Evolutionary conservation across 1,140 invertebrate species (phyloP).

Genomic region (Adoxophyes honmai): DNA sequence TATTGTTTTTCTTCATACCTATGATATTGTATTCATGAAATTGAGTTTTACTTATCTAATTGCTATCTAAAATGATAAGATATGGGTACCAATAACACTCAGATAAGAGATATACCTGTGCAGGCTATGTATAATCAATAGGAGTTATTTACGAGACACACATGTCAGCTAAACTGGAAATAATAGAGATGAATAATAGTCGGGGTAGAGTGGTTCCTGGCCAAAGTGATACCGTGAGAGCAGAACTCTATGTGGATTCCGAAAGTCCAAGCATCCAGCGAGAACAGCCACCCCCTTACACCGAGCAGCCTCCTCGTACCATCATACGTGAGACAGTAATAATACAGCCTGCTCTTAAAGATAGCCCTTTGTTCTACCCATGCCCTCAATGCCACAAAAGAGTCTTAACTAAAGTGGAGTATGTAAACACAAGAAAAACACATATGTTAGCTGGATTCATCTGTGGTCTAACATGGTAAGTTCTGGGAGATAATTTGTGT

Average conservation of each 20-base stretch:
- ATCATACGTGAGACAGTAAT: slow-evolving; percentile 47
- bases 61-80: slow-evolving; percentile 8
- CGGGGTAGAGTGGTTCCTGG: slow-evolving; percentile 24
- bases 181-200: slow-evolving; percentile 17
- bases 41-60: slow-evolving; percentile 8
- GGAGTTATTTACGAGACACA: background rate
- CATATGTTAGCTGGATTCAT: slow-evolving; percentile 62
- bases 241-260: slow-evolving; percentile 27
- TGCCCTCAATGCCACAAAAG: slow-evolving; percentile 50
- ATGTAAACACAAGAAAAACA: slow-evolving; percentile 54
- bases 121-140: background rate
- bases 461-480: slow-evolving; percentile 61
- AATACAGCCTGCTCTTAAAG: slow-evolving; percentile 40
- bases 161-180: slow-evolving; percentile 3
- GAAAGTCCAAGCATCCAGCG: slow-evolving; percentile 22
- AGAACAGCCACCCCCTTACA: slow-evolving; percentile 54
- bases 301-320: slow-evolving; percentile 28
- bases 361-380: slow-evolving; percentile 34
- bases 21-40: background rate
- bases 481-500: slow-evolving; percentile 20
- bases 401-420: slow-evolving; percentile 47
- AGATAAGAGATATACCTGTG: slow-evolving; percentile 8
- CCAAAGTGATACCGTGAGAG: slow-evolving; percentile 20
- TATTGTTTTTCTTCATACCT: background rate
- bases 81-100: slow-evolving; percentile 4